These are phyloP conservation scores for Oncopeltus fasciatus DNA, from an alignment of 1,140 invertebrate genomes.

Conservation along the genomic window DNA sequence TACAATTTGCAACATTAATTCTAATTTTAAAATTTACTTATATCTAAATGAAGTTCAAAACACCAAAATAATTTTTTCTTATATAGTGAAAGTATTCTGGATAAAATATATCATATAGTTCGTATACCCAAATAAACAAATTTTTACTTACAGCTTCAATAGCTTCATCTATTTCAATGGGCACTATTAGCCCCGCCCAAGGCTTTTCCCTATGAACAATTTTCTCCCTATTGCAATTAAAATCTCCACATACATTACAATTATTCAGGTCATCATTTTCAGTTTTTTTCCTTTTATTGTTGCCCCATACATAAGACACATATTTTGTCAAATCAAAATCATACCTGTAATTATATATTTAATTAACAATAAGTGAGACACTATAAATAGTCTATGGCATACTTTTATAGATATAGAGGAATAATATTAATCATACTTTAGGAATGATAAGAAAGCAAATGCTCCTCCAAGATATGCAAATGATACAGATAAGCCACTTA, in stretches of 20 bases:
- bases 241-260: conserved; percentile 23
- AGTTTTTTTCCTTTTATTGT: background rate
- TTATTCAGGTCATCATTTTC: background rate
- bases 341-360: conserved; percentile 5
- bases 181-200: conserved; percentile 47
- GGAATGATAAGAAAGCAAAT: conserved; percentile 18
- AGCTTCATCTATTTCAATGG: conserved; percentile 46
- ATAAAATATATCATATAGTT: too few relatives aligned
- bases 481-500: conserved; percentile 2
- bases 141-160: conserved; percentile 54
- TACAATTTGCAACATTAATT: too few relatives aligned
- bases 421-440: conserved; percentile 17
- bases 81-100: too few relatives aligned
- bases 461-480: conserved; percentile 21
- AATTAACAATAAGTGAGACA: background rate
- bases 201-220: conserved; percentile 35
- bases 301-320: background rate
- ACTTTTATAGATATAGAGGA: background rate
- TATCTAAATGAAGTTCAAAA: too few relatives aligned
- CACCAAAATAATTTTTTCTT: too few relatives aligned
- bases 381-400: background rate
- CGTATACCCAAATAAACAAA: too few relatives aligned
- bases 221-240: conserved; percentile 36
- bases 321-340: background rate
- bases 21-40: too few relatives aligned